Conservation (phyloP, 1,140 invertebrate species). For the Hypsibius dujardini region DNA sequence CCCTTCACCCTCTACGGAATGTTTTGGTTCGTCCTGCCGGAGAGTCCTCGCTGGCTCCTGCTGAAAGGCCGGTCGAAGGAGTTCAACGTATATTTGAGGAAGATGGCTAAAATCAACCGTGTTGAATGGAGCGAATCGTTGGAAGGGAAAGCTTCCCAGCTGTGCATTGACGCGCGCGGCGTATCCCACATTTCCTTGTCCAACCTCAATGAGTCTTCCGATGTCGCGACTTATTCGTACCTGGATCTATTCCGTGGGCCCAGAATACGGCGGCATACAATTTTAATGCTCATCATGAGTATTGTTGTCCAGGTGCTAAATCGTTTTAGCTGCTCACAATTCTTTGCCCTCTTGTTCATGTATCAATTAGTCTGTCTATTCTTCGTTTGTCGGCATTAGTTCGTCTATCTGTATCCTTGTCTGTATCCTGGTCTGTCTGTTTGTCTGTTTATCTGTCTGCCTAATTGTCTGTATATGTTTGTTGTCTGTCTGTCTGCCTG, state of each 20-base stretch:
- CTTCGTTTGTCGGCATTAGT: no score
- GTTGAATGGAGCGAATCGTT: neutral
- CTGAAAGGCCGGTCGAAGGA: neutral
- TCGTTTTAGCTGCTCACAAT: no score
- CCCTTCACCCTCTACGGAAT: neutral
- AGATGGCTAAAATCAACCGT: neutral
- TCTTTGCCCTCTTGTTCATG: no score
- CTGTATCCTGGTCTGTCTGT: no score
- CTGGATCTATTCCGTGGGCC: neutral
- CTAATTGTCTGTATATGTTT: no score
- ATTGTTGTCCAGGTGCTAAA: no score
- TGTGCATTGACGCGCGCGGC: neutral
- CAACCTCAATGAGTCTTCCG: neutral
- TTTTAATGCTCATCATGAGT: neutral
- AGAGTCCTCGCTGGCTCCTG: slow-evolving; percentile 11
- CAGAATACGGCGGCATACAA: neutral
- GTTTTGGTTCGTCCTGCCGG: slow-evolving; percentile 7
- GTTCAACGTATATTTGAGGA: neutral
- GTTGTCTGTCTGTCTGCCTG: no score
- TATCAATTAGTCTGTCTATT: no score
- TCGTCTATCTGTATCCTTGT: no score
- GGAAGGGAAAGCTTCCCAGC: neutral
- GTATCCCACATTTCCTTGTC: no score
- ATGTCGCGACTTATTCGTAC: neutral
- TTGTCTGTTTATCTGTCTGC: no score